Evolutionary conservation across 2,888 invertebrate genomes (phyloP).

Genomic region (Diaprepes abbreviatus): DNA sequence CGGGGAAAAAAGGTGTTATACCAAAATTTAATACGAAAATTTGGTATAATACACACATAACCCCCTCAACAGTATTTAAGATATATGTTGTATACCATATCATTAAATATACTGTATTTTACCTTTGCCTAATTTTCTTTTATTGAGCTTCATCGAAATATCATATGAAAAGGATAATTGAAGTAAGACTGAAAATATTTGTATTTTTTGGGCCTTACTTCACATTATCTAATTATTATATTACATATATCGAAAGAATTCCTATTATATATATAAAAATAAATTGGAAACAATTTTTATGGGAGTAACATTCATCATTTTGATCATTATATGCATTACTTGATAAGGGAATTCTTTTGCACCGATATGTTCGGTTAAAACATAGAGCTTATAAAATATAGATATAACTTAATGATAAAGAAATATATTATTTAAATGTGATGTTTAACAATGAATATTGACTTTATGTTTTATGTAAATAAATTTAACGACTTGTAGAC

Average conservation of each 20-base stretch:
- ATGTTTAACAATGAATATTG: conserved; percentile 28
- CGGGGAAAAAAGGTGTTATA: neutral
- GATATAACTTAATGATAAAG: conserved; percentile 14
- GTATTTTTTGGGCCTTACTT: too few species aligned
- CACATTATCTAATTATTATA: too few species aligned
- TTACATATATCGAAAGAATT: too few species aligned
- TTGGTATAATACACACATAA: too few species aligned
- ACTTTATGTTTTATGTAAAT: conserved; percentile 35
- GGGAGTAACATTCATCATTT: neutral
- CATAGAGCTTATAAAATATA: conserved; percentile 18
- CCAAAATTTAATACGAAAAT: neutral
- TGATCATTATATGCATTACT: too few species aligned
- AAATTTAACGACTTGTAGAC: conserved; percentile 26
- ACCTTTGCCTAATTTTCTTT: neutral
- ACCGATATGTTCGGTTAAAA: neutral
- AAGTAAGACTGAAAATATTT: too few species aligned
- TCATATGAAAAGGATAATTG: too few species aligned
- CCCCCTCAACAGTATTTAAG: conserved; percentile 3
- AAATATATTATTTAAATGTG: conserved; percentile 26
- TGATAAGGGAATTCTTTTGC: neutral
- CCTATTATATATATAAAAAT: neutral
- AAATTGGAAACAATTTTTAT: neutral
- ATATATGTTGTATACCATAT: conserved; percentile 18
- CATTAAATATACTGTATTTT: conserved; percentile 14
- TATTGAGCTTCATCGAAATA: conserved; percentile 3